Conservation (phyloP, 2,113 vertebrate species). For the Laterallus jamaicensis region DNA sequence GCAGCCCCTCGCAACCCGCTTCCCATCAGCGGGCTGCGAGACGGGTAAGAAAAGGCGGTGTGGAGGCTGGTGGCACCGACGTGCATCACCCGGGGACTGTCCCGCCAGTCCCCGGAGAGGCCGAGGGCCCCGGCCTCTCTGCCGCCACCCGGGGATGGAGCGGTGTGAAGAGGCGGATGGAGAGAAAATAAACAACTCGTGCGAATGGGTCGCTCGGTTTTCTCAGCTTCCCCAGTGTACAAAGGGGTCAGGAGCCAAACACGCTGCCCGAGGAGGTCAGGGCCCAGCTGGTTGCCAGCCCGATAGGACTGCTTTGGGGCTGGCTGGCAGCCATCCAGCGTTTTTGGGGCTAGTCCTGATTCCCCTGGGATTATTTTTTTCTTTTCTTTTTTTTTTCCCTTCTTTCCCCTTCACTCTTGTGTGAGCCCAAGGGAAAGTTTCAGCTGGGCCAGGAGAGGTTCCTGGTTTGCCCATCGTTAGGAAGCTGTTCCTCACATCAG, state of each 20-base stretch:
- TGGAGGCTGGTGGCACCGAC: background rate
- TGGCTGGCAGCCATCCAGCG: background rate
- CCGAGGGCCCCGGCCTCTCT: background rate
- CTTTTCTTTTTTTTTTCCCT: too few species aligned
- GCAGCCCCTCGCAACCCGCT: background rate
- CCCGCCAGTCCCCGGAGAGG: background rate
- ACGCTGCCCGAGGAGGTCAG: background rate
- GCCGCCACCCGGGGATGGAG: fast-evolving
- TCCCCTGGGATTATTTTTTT: background rate
- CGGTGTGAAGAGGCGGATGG: background rate
- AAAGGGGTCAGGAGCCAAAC: background rate
- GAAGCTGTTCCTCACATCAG: fast-evolving
- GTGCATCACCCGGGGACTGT: background rate
- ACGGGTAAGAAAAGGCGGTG: background rate
- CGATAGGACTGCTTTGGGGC: fast-evolving
- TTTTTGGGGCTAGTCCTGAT: background rate
- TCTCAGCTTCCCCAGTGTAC: background rate
- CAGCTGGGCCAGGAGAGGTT: background rate
- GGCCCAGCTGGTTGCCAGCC: background rate
- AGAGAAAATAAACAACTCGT: background rate
- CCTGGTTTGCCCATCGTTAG: background rate
- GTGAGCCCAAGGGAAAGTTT: background rate
- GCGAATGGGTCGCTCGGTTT: background rate
- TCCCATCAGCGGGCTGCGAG: background rate
- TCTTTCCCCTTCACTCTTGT: background rate